Base-by-base conservation (phyloP, 92 coral and sea anemone genomes). In the Desmophyllum pertusum region DNA sequence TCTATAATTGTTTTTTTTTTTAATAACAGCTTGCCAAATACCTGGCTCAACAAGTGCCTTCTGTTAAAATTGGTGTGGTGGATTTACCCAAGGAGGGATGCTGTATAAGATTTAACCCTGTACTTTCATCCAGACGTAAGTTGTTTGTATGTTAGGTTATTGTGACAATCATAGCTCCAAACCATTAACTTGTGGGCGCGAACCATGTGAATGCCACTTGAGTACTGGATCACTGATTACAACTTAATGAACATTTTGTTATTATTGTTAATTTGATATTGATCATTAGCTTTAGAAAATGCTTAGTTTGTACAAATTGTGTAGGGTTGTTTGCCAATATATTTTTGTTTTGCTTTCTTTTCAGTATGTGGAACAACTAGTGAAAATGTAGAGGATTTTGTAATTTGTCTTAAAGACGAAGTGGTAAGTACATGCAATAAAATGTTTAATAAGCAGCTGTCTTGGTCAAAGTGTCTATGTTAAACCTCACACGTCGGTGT, bases 81-180 rank as follows among this genome's bases (percentile, higher is more conserved):
- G 88, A 83, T 76, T 77, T 97, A 23, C 91, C 95, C 30, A 93
- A 82, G 79, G 95, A 94, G 57, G 99, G 99, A 42, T 87, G 89
- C 85, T 94, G 98, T 83, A 90, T 97, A 40, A 86, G 94, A 62
- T 97, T 97, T 55, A 90, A 90, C 85, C 98, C 99, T 31, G 76
- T 97, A 25, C 90, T 87, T 31, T 86, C 93, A 19, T 92, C 98
- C 23, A 93, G 88, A 90, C 78, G 99, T 97, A 83, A 86, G 87
- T 53, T n/a, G 25, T 40, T 17, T 48, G 53, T 48, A 2, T 11
- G 19, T 48, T 48, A 21, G 13, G 4, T 0, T 48, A 14, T 21
- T 0, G 17, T 48, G 19, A 48, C 53, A 48, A 45, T 45, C 51
- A 45, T 45, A 4, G 17, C 51, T 45, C 51, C 51, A 45, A 10